A percentile compares a stretch with the other conserved stretches of the same genome.
phyloP scores from a whole-genome alignment of 2,888 invertebrate genomes.

The Apeira syringaria region DNA sequence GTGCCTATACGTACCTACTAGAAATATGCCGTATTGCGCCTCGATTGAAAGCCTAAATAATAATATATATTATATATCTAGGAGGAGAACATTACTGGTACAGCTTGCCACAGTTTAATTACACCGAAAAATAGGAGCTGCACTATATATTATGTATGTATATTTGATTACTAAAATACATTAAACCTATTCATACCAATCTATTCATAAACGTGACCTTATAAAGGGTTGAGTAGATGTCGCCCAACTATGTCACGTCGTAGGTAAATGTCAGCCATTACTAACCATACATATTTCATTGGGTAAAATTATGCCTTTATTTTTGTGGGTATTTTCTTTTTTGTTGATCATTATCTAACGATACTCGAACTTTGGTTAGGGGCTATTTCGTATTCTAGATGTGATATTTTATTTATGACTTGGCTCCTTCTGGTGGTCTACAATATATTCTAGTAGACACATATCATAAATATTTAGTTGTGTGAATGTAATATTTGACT shows the following conservation, averaged over 20 bases:
- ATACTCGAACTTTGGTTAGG: conserved; percentile 6
- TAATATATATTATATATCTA: too few species aligned
- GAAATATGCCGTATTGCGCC: too few species aligned
- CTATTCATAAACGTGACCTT: conserved; percentile 37
- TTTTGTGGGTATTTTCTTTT: conserved; percentile 9
- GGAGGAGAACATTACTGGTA: too few species aligned
- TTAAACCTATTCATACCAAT: conserved; percentile 8
- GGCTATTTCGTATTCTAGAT: conserved; percentile 1
- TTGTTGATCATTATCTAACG: conserved; percentile 4
- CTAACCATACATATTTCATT: conserved; percentile 18
- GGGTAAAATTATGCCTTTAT: conserved; percentile 9
- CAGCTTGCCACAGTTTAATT: too few species aligned
- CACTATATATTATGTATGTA: too few species aligned
- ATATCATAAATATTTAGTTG: too few species aligned
- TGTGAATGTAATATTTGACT: too few species aligned
- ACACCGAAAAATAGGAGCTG: too few species aligned
- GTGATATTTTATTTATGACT: conserved; percentile 8
- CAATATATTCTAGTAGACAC: too few species aligned
- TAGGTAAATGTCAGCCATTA: conserved; percentile 24
- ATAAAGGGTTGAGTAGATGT: conserved; percentile 43
- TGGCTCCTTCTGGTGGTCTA: too few species aligned
- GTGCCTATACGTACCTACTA: too few species aligned
- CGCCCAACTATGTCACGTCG: conserved; percentile 42
- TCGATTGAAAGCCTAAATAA: too few species aligned
- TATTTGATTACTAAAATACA: conserved; percentile 3